Base-by-base conservation (phyloP, 1,140 invertebrate species). In the Drosophila serrata region DNA sequence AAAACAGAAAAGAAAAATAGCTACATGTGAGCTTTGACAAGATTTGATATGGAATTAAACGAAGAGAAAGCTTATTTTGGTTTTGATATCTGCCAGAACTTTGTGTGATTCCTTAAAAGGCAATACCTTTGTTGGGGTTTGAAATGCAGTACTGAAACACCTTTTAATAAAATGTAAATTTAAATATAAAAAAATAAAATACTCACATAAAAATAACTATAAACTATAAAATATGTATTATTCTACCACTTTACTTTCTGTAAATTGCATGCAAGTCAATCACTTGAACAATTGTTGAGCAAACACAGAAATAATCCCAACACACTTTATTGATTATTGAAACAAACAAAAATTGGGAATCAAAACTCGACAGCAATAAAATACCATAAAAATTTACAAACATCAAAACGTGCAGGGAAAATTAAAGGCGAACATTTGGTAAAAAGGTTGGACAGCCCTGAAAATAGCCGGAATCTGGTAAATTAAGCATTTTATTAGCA, bases 401-500 rank as follows among this genome's bases (percentile, higher is more conserved):
- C 37, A 76, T 45, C 45, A 53, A 81, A 61, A 56, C 48, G 62
- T 75, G 75, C 61, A 27, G 37, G 7, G 8, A 17, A 5, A 46
- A 37, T 29, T 15, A 13, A 19, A 39, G 17, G 11, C 24, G 17
- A 70, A 70, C 65, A 64, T 57, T 61, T 61, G 68, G 39, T 37
- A 24, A 46, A 74, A 74, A 74, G 72, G 57, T 79, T 79, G 27
- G 45, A 27, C 65, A 37, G 49, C 31, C 45, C 22, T 60, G 59
- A 29, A 33, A 24, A 39, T 42, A 6, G 65, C 8, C 9, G 62
- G 19, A 42, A 53, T 60, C 49, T 84, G 84, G 72, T 88, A 88
- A 88, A 88, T 84, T 90, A 88, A 64, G 80, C 85, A 88, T 88
- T 90, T 88, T 84, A 88, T 90, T 84, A 78, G 63, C 70, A 77